These are phyloP conservation scores for Drosophila novamexicana DNA, from an alignment of 1,140 invertebrate genomes.

Conservation along the genomic window DNA sequence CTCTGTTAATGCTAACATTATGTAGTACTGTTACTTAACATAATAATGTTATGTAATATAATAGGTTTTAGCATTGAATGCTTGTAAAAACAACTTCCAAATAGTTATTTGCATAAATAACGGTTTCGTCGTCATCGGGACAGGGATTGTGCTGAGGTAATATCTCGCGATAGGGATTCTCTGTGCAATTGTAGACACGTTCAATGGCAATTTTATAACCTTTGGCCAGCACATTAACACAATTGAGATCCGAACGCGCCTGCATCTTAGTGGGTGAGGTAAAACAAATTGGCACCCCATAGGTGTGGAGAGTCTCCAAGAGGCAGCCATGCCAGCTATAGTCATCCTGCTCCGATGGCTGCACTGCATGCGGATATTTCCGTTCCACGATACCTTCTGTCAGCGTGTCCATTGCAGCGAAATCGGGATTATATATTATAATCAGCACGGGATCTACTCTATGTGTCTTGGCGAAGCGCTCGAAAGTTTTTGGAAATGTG, in stretches of 20 bases:
- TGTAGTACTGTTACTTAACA: not conserved
- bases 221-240: constrained; percentile 26
- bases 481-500: constrained; percentile 29
- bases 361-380: not conserved
- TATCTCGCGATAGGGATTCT: constrained; percentile 62
- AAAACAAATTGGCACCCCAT: constrained; percentile 53
- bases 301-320: constrained; percentile 6
- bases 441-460: constrained; percentile 48
- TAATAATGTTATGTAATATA: not conserved
- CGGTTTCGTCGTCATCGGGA: constrained; percentile 28
- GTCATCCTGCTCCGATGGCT: not conserved
- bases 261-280: constrained; percentile 35
- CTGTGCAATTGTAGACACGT: constrained; percentile 13
- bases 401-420: constrained; percentile 4
- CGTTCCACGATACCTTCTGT: constrained; percentile 18
- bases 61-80: not conserved
- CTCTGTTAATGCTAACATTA: not conserved
- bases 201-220: constrained; percentile 3
- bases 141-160: constrained; percentile 45
- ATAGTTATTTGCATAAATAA: constrained; percentile 60
- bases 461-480: not conserved
- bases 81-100: constrained; percentile 48
- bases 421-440: constrained; percentile 51
- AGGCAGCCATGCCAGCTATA: constrained; percentile 37
- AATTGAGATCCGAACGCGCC: constrained; percentile 27